phyloP scores from a whole-genome alignment of 2,113 vertebrate species.

The Melospiza georgiana region DNA sequence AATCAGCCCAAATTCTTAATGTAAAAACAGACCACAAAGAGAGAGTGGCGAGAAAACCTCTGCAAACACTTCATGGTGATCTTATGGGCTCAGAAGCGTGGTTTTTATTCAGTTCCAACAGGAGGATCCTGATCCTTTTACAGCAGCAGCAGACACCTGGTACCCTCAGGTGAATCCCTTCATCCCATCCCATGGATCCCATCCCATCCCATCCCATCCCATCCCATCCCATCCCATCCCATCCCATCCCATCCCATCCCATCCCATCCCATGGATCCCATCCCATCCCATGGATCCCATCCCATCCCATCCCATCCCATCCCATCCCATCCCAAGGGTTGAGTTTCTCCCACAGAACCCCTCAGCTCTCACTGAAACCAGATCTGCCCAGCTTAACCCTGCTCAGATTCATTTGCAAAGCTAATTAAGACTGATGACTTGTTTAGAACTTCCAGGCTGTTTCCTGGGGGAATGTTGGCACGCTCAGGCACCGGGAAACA shows the following conservation, averaged over 20 bases:
- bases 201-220: not conserved
- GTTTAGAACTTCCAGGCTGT: not conserved
- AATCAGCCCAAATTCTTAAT: not conserved
- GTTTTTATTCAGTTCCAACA: not conserved
- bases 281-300: not conserved
- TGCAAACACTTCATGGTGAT: not conserved
- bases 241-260: not conserved
- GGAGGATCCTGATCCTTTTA: not conserved
- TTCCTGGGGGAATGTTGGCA: not conserved
- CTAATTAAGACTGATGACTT: not conserved
- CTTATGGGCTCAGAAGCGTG: not conserved
- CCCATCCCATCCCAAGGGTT: not conserved
- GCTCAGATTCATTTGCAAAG: not conserved
- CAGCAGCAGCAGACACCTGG: not conserved
- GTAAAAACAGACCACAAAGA: not conserved
- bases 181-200: not conserved
- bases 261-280: not conserved
- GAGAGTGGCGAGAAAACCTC: not conserved
- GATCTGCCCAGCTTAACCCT: not conserved
- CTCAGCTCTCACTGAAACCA: not conserved
- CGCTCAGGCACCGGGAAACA: not conserved
- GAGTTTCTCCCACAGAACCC: accelerated
- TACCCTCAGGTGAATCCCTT: too few relatives aligned
- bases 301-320: not conserved
- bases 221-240: not conserved